A percentile compares a stretch with the other conserved stretches of the same genome.
Conservation (phyloP, 2,113 vertebrate genomes). For the Nothoprocta pentlandii region DNA sequence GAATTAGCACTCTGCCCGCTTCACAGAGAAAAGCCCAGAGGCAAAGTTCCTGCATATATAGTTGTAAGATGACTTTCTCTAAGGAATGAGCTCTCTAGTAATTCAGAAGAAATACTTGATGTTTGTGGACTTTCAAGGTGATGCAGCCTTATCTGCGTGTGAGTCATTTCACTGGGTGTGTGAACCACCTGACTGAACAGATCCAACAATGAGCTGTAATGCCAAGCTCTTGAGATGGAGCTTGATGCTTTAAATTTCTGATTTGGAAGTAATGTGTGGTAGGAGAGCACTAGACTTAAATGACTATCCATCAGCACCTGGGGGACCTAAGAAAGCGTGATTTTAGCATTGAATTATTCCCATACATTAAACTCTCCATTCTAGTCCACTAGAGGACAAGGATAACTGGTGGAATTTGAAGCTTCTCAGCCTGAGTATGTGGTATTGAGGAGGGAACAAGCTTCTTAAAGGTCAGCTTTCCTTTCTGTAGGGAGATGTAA, state of each 20-base stretch:
- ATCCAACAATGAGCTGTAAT: background rate
- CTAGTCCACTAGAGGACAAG: background rate
- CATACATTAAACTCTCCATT: background rate
- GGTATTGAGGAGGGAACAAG: background rate
- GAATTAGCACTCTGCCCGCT: background rate
- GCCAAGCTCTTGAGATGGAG: background rate
- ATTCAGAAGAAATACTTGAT: background rate
- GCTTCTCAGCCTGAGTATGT: background rate
- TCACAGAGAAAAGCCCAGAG: background rate
- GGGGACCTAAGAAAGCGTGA: background rate
- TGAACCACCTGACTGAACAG: background rate
- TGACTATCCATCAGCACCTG: background rate
- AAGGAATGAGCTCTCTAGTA: background rate
- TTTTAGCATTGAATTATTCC: background rate
- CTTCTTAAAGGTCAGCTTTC: background rate
- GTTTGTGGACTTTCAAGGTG: background rate
- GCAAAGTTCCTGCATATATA: background rate
- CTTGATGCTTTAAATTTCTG: background rate
- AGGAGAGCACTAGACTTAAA: background rate
- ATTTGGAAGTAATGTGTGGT: background rate
- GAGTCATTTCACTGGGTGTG: background rate
- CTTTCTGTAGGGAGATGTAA: background rate
- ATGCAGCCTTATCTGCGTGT: background rate
- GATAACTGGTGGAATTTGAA: background rate
- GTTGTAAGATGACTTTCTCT: background rate